Conservation (phyloP, 2,888 invertebrate species). For the Aporophyla lueneburgensis region DNA sequence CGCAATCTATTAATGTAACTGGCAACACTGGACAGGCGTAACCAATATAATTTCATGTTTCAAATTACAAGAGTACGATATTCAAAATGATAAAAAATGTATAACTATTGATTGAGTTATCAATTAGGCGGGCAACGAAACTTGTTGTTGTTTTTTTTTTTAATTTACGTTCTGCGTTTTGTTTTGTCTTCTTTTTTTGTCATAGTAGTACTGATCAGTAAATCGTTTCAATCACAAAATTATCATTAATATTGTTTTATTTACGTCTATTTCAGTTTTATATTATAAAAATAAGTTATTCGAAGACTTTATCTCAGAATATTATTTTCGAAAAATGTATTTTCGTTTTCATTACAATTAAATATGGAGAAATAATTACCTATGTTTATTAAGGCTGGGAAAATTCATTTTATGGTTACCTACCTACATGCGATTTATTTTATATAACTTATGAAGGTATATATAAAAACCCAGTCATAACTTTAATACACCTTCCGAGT, state of each 20-base stretch:
- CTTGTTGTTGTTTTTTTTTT: not conserved
- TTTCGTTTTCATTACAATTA: not conserved
- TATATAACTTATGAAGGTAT: not conserved
- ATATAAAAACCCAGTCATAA: not conserved
- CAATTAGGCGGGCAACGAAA: not conserved
- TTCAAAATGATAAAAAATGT: conserved; percentile 17
- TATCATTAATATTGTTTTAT: not conserved
- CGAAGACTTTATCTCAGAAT: not conserved
- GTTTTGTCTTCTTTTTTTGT: not conserved
- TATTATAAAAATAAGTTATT: not conserved
- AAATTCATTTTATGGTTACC: not conserved
- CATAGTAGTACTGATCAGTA: not conserved
- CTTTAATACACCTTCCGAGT: not conserved
- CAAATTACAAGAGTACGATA: conserved; percentile 36
- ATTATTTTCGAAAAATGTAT: not conserved
- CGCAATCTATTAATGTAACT: conserved; percentile 73
- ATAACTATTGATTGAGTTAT: not conserved
- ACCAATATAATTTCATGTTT: conserved; percentile 35
- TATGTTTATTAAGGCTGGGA: not conserved
- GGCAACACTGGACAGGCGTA: conserved; percentile 36
- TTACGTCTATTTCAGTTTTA: not conserved
- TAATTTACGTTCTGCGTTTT: not conserved
- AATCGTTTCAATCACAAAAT: not conserved
- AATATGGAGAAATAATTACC: not conserved
- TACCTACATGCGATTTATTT: not conserved